Evolutionary conservation across 1,140 invertebrate species (phyloP), one percentile per base, ranked within the genome.

Genomic region (Branchinecta lynchi): DNA sequence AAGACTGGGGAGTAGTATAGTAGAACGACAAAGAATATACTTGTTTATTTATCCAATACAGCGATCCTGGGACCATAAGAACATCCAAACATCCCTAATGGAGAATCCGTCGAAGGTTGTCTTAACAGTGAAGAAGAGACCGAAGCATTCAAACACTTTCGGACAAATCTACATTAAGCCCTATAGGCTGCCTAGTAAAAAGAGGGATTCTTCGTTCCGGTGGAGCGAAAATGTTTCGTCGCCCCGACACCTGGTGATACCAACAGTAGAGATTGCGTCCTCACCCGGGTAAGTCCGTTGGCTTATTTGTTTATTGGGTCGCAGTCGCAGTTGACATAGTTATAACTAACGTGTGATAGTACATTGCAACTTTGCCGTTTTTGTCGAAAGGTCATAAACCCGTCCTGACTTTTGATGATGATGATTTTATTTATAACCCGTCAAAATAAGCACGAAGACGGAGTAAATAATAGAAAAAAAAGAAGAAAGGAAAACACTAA

Each of bases 51-150:
- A 43, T 70, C 51, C 6, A 68, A 74, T 73, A 8, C 65, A 84
- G 82, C 79, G 92, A 72, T 90, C 89, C 0, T 93, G 90, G 90
- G 87, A 90, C 73, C 80, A 86, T 46, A 89, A 89, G 75, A 89
- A 89, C 74, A 85, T 93, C n/a, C 82, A 90, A 66, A 81, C 84
- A 70, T 80, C 89, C 21, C 84, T 92, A 74, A 84, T 86, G 73
- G 89, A 91, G 74, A 87, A 86, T 71, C 84, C 87, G 6, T 86
- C 87, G 17, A 89, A 93, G 77, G 85, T 92, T 70, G 82, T 89
- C 43, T 78, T 93, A 44, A 90, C 90, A 0, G 77, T 93, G 10
- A 93, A 93, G 78, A 90, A 92, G 76, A 79, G 89, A 8, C 91
- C 91, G 0, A 82, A 86, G 65, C 90, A 92, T 74, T 87, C 87